Evolutionary conservation across 2,888 invertebrate species (phyloP), one percentile per base, ranked within the genome.

Genomic region (Lomographa bimaculata): DNA sequence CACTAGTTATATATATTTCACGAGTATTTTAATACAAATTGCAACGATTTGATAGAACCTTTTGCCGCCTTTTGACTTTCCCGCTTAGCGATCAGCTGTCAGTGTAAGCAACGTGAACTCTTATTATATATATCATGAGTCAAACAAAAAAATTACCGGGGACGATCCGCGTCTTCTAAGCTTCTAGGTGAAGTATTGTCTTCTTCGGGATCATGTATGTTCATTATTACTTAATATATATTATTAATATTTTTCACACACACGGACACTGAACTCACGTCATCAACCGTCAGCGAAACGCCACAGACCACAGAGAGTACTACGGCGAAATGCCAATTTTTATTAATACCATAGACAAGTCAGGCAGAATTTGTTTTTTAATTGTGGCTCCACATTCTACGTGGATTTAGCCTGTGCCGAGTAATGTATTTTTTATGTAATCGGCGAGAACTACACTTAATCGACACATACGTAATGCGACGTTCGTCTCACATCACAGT

Each of bases 41-140:
- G 16, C 21, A 3, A 21, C 8, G 7, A 12, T 17, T 26, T 3
- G 7, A 9, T 5, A 16, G 7, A 20, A 28, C 35, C 46, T 37
- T 73, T 83, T 85, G 66, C 72, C 83, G 83, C 82, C 81, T 68
- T 85, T 86, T 69, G 59, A 82, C 79, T 86, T 85, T 87, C 73
- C 76, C 86, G 87, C 85, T 65, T 27, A 47, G 56, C 62, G 76
- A 87, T 86, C 86, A 87, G 86, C 87, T 89, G 87, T 86, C 87
- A 79, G 34, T 29, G 44, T 10, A 39, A 64, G 51, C 50, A 60
- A 64, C 57, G 59, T 45, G 43, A 40, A 50, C 46, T 48, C 45
- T 45, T 50, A 51, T 45, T 41, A 11, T 39, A 18, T 28, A 50
- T 50, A 65, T 63, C 51, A 36, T 36, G 25, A 43, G 39, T 46